Evolutionary conservation across 2,888 invertebrate species (phyloP).

Genomic region (Spisula subtruncata): DNA sequence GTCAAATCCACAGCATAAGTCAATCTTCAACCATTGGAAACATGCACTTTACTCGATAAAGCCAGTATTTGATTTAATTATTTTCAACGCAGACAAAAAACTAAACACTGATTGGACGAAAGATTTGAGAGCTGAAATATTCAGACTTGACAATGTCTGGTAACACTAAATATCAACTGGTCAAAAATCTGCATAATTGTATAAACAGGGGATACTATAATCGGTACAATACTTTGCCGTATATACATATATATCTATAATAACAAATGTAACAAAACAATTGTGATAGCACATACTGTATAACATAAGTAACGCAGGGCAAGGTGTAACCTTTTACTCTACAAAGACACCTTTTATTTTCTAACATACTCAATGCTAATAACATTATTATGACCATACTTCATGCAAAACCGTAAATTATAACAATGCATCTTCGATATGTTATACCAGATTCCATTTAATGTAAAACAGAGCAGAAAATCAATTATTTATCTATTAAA

Average conservation of each 20-base stretch:
- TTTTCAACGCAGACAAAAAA: not conserved
- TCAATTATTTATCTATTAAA: no score
- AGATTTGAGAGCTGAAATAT: not conserved
- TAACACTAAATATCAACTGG: not conserved
- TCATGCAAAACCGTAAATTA: no score
- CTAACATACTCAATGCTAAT: no score
- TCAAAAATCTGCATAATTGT: not conserved
- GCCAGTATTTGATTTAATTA: not conserved
- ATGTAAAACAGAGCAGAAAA: no score
- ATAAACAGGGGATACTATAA: not conserved
- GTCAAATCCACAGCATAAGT: not conserved
- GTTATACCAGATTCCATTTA: no score
- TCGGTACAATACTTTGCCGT: not conserved
- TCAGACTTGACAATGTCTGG: not conserved
- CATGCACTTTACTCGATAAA: not conserved
- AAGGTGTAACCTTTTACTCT: not conserved
- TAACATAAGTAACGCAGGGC: no score
- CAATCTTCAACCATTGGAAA: not conserved
- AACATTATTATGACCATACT: no score
- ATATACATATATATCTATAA: not conserved
- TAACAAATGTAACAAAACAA: conserved; percentile 9
- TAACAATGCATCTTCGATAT: no score
- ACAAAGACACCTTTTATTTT: no score
- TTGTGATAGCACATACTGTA: not conserved
- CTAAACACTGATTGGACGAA: not conserved